Conservation (phyloP, 1,140 invertebrate genomes). For the Gryllus bimaculatus region DNA sequence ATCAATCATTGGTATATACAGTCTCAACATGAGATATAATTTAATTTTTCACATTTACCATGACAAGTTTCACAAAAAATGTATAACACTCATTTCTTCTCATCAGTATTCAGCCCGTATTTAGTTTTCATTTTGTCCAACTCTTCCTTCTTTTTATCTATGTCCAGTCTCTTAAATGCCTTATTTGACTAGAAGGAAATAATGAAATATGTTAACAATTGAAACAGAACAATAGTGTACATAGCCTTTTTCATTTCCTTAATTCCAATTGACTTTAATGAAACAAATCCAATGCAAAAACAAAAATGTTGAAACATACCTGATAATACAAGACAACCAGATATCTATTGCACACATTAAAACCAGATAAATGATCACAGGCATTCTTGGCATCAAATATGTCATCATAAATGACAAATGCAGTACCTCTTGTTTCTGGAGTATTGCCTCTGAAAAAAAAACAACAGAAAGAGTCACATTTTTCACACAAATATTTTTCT, state of each 20-base stretch:
- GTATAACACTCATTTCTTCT: constrained; percentile 29
- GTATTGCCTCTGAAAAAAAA: constrained; percentile 76
- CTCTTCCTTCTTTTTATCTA: constrained; percentile 95
- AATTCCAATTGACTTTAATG: neutral
- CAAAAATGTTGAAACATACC: constrained; percentile 31
- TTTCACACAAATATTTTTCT: neutral
- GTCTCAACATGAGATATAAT: too few relatives aligned
- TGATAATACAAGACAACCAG: constrained; percentile 95
- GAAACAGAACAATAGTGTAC: neutral
- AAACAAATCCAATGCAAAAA: constrained; percentile 20
- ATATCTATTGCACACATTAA: constrained; percentile 98
- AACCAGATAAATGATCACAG: constrained; percentile 97
- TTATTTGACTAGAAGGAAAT: constrained; percentile 62
- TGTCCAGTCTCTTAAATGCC: constrained; percentile 93
- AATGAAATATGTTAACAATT: neutral
- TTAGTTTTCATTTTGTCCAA: constrained; percentile 94
- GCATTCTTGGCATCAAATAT: constrained; percentile 99
- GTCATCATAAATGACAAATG: constrained; percentile 99
- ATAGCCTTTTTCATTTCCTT: neutral
- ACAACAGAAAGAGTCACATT: neutral
- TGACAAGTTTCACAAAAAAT: too few relatives aligned
- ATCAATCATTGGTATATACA: too few relatives aligned
- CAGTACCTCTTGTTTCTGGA: constrained; percentile 93
- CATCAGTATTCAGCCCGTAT: constrained; percentile 59
- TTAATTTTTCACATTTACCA: too few relatives aligned